Base-by-base conservation (phyloP, 2,113 vertebrate species). In the Callipepla californica region DNA sequence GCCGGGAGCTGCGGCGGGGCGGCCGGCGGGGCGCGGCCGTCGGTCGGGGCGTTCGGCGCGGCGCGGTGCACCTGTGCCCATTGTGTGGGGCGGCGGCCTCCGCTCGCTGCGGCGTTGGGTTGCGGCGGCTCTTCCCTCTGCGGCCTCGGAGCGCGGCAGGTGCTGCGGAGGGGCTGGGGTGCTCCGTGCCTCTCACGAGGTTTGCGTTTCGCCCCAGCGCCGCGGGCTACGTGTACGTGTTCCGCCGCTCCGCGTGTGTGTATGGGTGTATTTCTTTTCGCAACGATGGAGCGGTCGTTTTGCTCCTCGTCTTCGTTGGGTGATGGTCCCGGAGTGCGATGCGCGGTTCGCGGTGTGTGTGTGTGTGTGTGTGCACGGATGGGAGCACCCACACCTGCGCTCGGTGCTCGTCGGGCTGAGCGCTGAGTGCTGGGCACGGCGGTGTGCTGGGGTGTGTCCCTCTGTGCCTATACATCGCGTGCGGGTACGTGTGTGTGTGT, bases 371-470 rank as follows among this genome's bases (percentile, higher is more conserved):
- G 66, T 68, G 51, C 51, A 17, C 51, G 26, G 26, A 28, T 53
- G 51, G 51, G 86, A 77, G 53, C 65, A 42, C 72, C 57, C 83
- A n/a, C 85, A 92, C 87, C 94, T 93, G 81, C 79, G 30, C 69
- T 53, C 15, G 26, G 26, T 30, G 51, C 51, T 30, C 26, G 26
- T 50, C 12, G 6, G 50, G 53, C 25, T 36, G 34, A 48, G 38
- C 58, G 78, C 63, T 89, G 84, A 73, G 20, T 28, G 51, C 23
- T 44, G 89, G 86, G 79, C 82, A 86, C 40, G 91, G 81, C 86
- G 89, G 67, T 50, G 91, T 93, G 47, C 80, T 91, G 87, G 95
- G 96, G 96, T 67, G 96, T 96, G 96, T 92, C 95, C 58, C 12
- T 11, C 70, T 66, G 2, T 85, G 87, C 83, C 80, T 32, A 72